A percentile compares a stretch with the other conserved stretches of the same genome.
Evolutionary conservation across 2,797 vertebrate species (phyloP).

Genomic region (Myotis findleyi): DNA sequence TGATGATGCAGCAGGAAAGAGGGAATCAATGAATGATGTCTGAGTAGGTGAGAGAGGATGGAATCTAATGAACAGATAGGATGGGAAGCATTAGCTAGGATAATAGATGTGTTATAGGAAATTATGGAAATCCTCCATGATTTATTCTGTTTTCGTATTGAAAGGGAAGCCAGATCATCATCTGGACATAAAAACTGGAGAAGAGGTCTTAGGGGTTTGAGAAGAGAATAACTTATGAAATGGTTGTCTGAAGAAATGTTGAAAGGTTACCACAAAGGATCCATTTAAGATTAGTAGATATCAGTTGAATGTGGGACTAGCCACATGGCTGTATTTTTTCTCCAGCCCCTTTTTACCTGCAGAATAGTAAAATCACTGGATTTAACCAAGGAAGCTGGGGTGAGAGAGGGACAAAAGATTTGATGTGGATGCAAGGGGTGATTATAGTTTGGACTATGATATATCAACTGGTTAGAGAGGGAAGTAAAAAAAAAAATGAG

Average conservation of each 20-base stretch:
- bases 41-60: background rate
- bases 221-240: background rate
- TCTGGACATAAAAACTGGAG: background rate
- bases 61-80: background rate
- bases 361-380: background rate
- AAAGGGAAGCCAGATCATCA: background rate
- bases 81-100: background rate
- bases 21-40: background rate
- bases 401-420: background rate
- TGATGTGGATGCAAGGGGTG: background rate
- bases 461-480: background rate
- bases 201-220: accelerated
- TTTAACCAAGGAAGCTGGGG: background rate
- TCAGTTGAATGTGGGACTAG: background rate
- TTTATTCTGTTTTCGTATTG: conserved; percentile 3
- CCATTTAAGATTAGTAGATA: background rate
- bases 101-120: background rate
- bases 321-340: background rate
- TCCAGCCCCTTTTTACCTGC: background rate
- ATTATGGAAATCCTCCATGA: background rate
- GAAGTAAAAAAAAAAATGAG: background rate
- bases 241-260: background rate
- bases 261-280: background rate
- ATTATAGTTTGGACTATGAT: background rate
- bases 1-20: background rate